Evolutionary conservation across 2,888 invertebrate species (phyloP), one percentile per base, ranked within the genome.

Genomic region (Tachina lurida): DNA sequence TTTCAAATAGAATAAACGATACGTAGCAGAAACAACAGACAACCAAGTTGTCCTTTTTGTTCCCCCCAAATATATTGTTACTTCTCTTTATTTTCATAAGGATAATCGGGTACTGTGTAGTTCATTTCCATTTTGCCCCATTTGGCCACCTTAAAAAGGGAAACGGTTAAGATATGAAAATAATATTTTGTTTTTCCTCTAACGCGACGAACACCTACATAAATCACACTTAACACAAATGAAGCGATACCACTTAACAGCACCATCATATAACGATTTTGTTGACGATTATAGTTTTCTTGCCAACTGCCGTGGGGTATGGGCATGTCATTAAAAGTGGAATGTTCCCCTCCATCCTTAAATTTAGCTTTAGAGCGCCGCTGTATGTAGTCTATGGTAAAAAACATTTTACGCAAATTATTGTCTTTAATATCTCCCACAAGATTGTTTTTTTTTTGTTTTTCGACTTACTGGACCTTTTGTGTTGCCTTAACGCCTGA

Each of bases 301-400:
- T 86, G 10, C 83, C 84, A 86, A 49, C 70, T 17, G 10, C 86
- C 84, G 52, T 81, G 12, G 3, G 86, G 86, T 74, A 86, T 56
- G 54, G 86, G 86, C 54, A 84, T 0, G 31, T 86, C 86, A 77
- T 81, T 86, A 9, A 84, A 74, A 4, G 86, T 86, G 15, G 86
- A 41, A 60, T 84, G 71, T 49, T 75, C 80, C 2, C 86, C 84
- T 45, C 86, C 86, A 60, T 86, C 84, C 39, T 84, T 81, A 58
- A 84, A 86, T 81, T 70, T 77, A 3, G 84, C 54, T 17, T 77
- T 74, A 0, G 17, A 12, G 12, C 31, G 52, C 7, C 54, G 17
- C 15, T 74, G 56, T 17, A n/a, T 52, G 13, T 12, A 49, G 31
- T 60, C 86, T 86, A n/a, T n/a, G 19, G 9, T 4, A 10, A n/a